Base-by-base conservation (phyloP, 1,140 invertebrate genomes). In the Nymphalis io region DNA sequence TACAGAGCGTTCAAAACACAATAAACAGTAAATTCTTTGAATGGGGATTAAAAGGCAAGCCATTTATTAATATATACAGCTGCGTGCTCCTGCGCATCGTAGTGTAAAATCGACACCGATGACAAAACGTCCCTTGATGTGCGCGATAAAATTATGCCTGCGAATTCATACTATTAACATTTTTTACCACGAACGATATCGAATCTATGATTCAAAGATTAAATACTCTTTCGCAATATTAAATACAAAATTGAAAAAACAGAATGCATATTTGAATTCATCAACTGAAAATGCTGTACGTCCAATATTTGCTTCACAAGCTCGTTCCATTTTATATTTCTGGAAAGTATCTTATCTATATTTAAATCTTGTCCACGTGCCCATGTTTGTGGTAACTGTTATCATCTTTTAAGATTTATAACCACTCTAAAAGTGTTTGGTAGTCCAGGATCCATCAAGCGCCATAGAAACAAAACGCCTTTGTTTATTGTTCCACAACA, bases 21-120 rank as follows among this genome's bases (percentile, higher is more conserved):
- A 65, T 70, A 70, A 70, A 70, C 68, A 70, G 58, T 64, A 61
- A 60, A 70, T 60, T 71, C 63, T 61, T 21, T 66, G 69, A 66
- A 71, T 60, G 60, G 69, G 69, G 69, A 71, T 71, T 71, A 67
- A 71, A 57, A 33, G 64, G 51, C 46, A 58, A 60, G 69, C 70
- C 78, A 82, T 85, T 84, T 81, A 78, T 81, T 80, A 75, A 76
- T 71, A 82, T 80, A 79, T 78, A 76, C 86, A 84, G 84, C 81
- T 84, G 86, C 71, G 48, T 46, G 72, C 74, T 72, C 48, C 40
- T 60, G 73, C 76, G 74, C 80, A 84, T 68, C 76, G 67, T 62
- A 73, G 75, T 83, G 80, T 80, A 78, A 82, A 81, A 76, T 78
- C 73, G 75, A 76, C 74, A 61, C 76, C 72, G 63, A 67, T 77